These are phyloP conservation scores for Stegodyphus dumicola DNA, from an alignment of 1,140 invertebrate species.

Conservation along the genomic window DNA sequence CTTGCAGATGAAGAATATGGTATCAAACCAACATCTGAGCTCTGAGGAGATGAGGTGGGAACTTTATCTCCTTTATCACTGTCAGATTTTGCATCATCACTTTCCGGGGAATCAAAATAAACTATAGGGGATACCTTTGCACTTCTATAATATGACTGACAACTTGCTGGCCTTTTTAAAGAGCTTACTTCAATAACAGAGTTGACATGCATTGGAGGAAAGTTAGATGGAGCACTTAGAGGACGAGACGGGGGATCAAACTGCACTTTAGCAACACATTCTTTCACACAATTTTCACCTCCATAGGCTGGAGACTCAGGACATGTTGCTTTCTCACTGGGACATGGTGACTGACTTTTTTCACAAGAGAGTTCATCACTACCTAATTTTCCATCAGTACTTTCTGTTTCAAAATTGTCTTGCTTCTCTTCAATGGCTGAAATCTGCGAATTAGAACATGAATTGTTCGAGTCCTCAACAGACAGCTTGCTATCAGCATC, in stretches of 20 bases:
- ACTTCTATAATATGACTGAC: conserved; percentile 53
- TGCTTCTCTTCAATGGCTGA: conserved; percentile 4
- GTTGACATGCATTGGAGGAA: conserved; percentile 18
- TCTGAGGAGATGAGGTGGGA: conserved; percentile 28
- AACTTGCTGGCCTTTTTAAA: conserved; percentile 47
- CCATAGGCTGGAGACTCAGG: not conserved
- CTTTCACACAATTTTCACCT: not conserved
- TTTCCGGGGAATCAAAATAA: conserved; percentile 55
- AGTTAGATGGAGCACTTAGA: conserved; percentile 42
- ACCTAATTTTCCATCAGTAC: not conserved
- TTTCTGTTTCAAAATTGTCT: conserved; percentile 14
- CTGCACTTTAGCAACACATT: not conserved
- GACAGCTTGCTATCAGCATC: conserved; percentile 38
- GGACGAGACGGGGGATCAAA: conserved; percentile 36
- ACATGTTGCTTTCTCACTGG: not conserved
- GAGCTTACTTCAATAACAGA: conserved; percentile 28
- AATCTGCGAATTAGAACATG: conserved; percentile 8
- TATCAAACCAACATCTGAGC: conserved; percentile 12
- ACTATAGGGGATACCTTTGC: conserved; percentile 50
- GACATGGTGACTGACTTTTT: not conserved
- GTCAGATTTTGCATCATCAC: conserved; percentile 46
- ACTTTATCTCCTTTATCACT: conserved; percentile 28
- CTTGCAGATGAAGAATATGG: not conserved
- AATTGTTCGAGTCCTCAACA: conserved; percentile 19
- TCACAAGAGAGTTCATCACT: not conserved